Percentiles rank a stretch among this genome's conserved stretches.
These are phyloP conservation scores for Pseudocheirus occidentalis DNA, from an alignment of 2,797 vertebrate species.

Conservation along the genomic window DNA sequence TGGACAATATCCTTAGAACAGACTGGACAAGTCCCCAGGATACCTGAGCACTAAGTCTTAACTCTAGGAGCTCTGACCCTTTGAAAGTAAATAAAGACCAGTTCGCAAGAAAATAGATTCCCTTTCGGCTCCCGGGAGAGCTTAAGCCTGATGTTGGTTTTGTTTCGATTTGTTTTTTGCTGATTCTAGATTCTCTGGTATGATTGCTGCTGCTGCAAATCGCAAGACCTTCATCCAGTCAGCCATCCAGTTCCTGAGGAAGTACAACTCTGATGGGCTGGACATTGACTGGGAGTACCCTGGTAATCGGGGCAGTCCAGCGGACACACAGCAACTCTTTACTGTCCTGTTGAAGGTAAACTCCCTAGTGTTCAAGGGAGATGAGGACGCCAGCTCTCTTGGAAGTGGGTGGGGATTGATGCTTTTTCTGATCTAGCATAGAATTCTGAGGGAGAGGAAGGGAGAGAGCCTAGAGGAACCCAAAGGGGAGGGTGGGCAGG, in stretches of 20 bases:
- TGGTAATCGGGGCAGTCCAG: constrained; percentile 72
- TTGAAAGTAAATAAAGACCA: background rate
- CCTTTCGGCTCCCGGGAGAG: background rate
- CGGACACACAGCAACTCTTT: constrained; percentile 78
- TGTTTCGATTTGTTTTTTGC: too few relatives aligned
- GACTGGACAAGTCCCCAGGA: background rate
- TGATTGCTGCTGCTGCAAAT: constrained; percentile 84
- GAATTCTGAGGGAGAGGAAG: background rate
- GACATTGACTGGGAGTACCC: constrained; percentile 88
- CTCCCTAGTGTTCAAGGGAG: background rate
- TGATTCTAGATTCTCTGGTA: constrained; percentile 82
- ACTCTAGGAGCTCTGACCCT: background rate
- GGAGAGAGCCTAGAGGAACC: background rate
- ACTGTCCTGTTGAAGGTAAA: constrained; percentile 83
- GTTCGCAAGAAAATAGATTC: background rate
- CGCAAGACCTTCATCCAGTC: constrained; percentile 86
- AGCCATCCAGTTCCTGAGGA: constrained; percentile 84
- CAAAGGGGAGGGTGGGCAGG: background rate
- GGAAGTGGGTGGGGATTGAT: background rate
- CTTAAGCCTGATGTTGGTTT: background rate
- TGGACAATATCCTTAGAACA: background rate
- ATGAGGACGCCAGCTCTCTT: background rate
- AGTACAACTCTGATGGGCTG: constrained; percentile 86
- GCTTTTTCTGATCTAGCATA: background rate
- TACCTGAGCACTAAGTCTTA: background rate